Conservation (phyloP, 2,888 invertebrate species). For the Latrodectus hesperus region DNA sequence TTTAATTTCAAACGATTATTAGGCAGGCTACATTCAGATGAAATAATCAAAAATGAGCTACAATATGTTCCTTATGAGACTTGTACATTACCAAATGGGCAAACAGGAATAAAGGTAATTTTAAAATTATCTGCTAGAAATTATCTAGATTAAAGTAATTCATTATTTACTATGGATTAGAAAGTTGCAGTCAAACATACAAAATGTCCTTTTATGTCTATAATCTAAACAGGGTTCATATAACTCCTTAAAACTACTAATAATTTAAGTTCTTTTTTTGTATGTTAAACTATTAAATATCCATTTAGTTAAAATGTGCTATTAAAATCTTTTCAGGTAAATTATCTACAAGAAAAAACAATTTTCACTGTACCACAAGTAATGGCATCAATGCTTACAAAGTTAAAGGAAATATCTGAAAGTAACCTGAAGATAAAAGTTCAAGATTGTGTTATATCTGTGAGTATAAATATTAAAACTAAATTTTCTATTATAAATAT, state of each 20-base stretch:
- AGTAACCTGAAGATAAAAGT: constrained; percentile 90
- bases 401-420: constrained; percentile 93
- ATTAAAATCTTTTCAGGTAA: constrained; percentile 77
- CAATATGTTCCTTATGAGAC: constrained; percentile 86
- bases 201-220: too few relatives aligned
- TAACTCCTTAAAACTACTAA: too few relatives aligned
- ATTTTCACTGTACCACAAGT: constrained; percentile 93
- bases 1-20: constrained; percentile 93
- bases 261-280: too few relatives aligned
- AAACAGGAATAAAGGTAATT: constrained; percentile 79
- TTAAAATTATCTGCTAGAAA: neutral
- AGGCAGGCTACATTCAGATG: constrained; percentile 85
- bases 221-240: too few relatives aligned
- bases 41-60: constrained; percentile 87
- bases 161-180: neutral
- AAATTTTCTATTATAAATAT: too few relatives aligned
- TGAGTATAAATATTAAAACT: constrained; percentile 74
- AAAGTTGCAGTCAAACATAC: too few relatives aligned
- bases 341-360: constrained; percentile 89
- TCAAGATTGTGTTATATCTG: constrained; percentile 94
- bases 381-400: constrained; percentile 96
- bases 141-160: neutral
- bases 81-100: constrained; percentile 84
- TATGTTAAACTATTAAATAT: too few relatives aligned
- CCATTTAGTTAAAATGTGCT: neutral